A percentile compares a stretch with the other conserved stretches of the same genome.
Evolutionary conservation across 2,888 invertebrate species (phyloP).

Genomic region (Caenorhabditis macrosperma): DNA sequence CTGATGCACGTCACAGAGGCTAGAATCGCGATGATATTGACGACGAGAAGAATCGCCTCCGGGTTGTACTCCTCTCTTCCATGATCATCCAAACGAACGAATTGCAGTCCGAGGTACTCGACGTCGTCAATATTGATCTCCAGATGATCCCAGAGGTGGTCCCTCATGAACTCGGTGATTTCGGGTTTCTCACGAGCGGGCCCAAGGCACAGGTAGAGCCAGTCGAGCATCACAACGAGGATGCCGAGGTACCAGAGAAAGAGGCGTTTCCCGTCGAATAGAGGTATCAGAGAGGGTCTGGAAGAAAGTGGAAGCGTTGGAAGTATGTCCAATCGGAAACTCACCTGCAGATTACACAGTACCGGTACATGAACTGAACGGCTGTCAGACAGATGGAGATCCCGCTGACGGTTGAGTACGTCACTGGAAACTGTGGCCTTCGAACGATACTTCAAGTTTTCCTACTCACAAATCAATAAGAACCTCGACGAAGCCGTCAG

Average conservation of each 20-base stretch:
- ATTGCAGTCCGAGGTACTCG: conserved; percentile 1
- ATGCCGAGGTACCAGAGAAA: conserved; percentile 7
- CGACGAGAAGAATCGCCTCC: background rate
- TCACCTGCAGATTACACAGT: conserved; percentile 1
- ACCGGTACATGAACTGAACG: conserved; percentile 15
- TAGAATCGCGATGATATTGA: background rate
- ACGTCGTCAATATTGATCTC: background rate
- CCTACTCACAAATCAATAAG: background rate
- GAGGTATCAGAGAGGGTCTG: background rate
- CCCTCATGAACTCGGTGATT: background rate
- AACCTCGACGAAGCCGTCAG: background rate
- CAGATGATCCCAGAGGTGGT: background rate
- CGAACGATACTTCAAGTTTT: too few species aligned
- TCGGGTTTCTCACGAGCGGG: background rate
- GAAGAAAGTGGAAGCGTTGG: background rate
- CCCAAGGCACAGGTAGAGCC: background rate
- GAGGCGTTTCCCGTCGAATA: conserved; percentile 2
- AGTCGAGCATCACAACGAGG: background rate
- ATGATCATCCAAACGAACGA: background rate
- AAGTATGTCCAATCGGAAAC: background rate
- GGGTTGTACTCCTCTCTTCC: background rate
- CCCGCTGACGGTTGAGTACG: background rate
- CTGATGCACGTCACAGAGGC: background rate
- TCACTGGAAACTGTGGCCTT: background rate
- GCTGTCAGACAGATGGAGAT: conserved; percentile 1